Conservation (phyloP, 2,888 invertebrate species). For the Ophion costatus region DNA sequence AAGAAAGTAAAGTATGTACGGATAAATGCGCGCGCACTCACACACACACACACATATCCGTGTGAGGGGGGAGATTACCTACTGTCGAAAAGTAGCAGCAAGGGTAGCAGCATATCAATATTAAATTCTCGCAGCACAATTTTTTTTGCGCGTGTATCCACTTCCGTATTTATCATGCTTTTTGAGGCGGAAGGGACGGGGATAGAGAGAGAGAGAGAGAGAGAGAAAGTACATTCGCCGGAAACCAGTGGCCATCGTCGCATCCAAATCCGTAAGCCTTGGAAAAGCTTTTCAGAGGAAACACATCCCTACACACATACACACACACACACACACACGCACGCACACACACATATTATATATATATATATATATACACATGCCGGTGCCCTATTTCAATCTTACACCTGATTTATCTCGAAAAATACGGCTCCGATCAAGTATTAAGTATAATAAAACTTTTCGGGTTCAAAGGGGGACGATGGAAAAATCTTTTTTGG, state of each 20-base stretch:
- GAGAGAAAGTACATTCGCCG: background rate
- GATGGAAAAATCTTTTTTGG: too few relatives aligned
- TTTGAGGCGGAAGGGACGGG: conserved; percentile 34
- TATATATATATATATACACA: too few relatives aligned
- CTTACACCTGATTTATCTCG: too few relatives aligned
- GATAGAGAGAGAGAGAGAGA: background rate
- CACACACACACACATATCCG: background rate
- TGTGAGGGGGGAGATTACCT: conserved; percentile 3
- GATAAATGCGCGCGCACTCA: too few relatives aligned
- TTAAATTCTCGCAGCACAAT: conserved; percentile 18
- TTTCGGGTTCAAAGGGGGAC: too few relatives aligned
- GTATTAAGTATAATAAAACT: too few relatives aligned
- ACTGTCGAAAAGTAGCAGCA: conserved; percentile 8
- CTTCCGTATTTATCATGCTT: conserved; percentile 37
- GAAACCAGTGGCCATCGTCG: conserved; percentile 44
- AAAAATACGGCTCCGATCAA: too few relatives aligned
- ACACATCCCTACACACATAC: background rate
- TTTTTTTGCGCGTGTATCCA: conserved; percentile 1
- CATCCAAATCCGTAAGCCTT: conserved; percentile 49
- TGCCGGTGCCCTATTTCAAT: too few relatives aligned
- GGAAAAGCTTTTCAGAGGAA: conserved; percentile 27
- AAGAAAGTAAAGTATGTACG: too few relatives aligned
- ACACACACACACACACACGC: background rate
- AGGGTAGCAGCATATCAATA: conserved; percentile 44
- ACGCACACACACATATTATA: too few relatives aligned